Evolutionary conservation across 2,113 vertebrate species (phyloP), one percentile per base, ranked within the genome.

Genomic region (Amphiprion percula): DNA sequence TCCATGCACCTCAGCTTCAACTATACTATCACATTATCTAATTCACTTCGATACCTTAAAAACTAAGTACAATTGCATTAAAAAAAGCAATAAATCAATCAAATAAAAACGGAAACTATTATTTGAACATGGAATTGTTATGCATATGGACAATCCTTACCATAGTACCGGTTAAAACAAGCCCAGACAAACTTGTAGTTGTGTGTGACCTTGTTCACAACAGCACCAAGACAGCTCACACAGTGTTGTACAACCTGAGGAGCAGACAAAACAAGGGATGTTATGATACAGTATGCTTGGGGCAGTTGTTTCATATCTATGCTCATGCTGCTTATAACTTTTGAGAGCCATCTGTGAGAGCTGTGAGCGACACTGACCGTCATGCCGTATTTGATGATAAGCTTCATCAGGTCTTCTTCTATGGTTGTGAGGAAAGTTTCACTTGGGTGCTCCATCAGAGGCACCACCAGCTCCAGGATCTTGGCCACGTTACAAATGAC

Each of bases 371-470:
- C 79, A 80, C 96, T 92, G 88, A 99, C 98, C 74, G 96, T 99
- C 98, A 99, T 99, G 94, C 98, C 98, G 0, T 99, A 96, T 96
- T 99, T 99, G 90, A 99, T 97, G 83, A 99, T 99, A 16, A 99
- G 97, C 86, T 99, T 99, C 98, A 99, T 99, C 33, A 99, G 95
- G 90, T 99, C 98, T 93, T 99, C 98, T 93, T 99, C 98, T 52
- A 98, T 96, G 73, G 97, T 99, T 53, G 96, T 96, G 89, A 99
- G 96, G 87, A 99, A 99, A 16, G 95, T 98, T 90, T 98, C 98
- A 74, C 98, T 99, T 10, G 98, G 97, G 64, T 97, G 95, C 3
- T 99, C 98, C 96, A 99, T 97, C 58, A 99, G 90, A 0, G 98
- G 98, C 37, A 99, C 95, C 17, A 98, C 97, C 79, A 99, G 94